Evolutionary conservation across 2,888 invertebrate genomes (phyloP).

Genomic region (Epistrophe eligans): DNA sequence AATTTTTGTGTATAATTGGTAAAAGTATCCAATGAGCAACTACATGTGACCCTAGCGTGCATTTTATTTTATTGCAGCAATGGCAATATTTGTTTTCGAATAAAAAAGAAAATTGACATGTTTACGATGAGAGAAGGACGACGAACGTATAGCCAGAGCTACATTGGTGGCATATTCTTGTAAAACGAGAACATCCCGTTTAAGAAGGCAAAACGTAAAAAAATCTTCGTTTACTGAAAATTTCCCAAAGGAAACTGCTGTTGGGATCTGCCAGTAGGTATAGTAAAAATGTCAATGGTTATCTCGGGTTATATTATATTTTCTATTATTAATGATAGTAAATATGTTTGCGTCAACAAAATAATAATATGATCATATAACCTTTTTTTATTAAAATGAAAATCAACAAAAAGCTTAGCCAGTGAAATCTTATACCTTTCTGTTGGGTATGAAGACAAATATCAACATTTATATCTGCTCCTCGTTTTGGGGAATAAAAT

Average conservation of each 20-base stretch:
- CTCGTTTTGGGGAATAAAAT: not conserved
- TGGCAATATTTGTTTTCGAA: slow-evolving; percentile 67
- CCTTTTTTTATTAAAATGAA: slow-evolving; percentile 64
- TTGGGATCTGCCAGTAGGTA: not conserved
- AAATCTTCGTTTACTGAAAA: slow-evolving; percentile 15
- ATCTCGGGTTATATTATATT: slow-evolving; percentile 39
- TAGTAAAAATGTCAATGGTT: slow-evolving; percentile 47
- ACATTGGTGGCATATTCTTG: not conserved
- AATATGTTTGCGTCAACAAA: slow-evolving; percentile 57
- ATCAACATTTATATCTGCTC: not conserved
- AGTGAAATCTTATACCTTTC: not conserved
- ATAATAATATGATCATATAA: slow-evolving; percentile 56
- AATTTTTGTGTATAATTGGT: not conserved
- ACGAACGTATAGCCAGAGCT: not conserved
- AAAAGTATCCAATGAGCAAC: not conserved
- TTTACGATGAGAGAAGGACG: slow-evolving; percentile 40
- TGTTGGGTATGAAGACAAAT: slow-evolving; percentile 13
- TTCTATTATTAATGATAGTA: slow-evolving; percentile 62
- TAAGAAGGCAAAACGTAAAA: slow-evolving; percentile 16
- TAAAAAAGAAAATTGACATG: slow-evolving; percentile 68
- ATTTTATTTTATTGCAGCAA: slow-evolving; percentile 54
- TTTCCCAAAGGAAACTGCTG: slow-evolving; percentile 50
- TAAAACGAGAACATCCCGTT: slow-evolving; percentile 1
- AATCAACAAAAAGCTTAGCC: slow-evolving; percentile 32
- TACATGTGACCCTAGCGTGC: not conserved